A percentile compares a stretch with the other conserved stretches of the same genome.
Evolutionary conservation across 2,113 vertebrate genomes (phyloP).

Genomic region (Petrocephalus zakoni): DNA sequence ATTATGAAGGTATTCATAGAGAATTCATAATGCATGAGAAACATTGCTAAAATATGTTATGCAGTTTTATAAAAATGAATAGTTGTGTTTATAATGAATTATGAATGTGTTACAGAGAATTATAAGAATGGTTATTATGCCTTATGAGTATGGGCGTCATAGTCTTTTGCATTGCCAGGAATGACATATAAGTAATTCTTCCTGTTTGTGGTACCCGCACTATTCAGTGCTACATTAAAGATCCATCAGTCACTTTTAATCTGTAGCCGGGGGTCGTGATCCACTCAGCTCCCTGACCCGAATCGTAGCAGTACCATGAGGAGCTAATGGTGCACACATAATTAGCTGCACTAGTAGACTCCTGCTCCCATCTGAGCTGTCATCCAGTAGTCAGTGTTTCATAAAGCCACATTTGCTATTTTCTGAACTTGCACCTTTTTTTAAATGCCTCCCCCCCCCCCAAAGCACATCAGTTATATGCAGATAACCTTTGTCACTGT

Average conservation of each 20-base stretch:
- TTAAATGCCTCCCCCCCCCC: not conserved
- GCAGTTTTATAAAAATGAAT: too few relatives aligned
- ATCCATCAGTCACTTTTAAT: constrained; percentile 10
- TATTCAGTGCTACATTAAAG: not conserved
- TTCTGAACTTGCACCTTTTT: not conserved
- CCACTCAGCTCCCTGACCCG: not conserved
- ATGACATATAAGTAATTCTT: not conserved
- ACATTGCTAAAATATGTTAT: too few relatives aligned
- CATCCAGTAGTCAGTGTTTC: not conserved
- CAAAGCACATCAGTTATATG: not conserved
- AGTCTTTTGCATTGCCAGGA: not conserved
- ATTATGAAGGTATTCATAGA: too few relatives aligned
- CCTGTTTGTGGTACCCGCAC: not conserved
- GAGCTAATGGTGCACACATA: not conserved
- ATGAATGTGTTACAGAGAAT: too few relatives aligned
- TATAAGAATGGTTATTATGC: not conserved
- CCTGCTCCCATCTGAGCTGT: not conserved
- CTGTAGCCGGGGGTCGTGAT: not conserved
- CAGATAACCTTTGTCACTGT: not conserved
- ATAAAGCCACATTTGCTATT: not conserved
- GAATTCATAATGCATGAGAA: too few relatives aligned
- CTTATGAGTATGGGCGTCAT: too few relatives aligned
- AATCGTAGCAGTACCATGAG: not conserved
- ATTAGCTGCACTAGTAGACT: not conserved
- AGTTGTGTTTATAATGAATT: not conserved